A percentile compares a stretch with the other conserved stretches of the same genome.
phyloP scores from a whole-genome alignment of 1,140 invertebrate species.

The Drosophila neocordata region DNA sequence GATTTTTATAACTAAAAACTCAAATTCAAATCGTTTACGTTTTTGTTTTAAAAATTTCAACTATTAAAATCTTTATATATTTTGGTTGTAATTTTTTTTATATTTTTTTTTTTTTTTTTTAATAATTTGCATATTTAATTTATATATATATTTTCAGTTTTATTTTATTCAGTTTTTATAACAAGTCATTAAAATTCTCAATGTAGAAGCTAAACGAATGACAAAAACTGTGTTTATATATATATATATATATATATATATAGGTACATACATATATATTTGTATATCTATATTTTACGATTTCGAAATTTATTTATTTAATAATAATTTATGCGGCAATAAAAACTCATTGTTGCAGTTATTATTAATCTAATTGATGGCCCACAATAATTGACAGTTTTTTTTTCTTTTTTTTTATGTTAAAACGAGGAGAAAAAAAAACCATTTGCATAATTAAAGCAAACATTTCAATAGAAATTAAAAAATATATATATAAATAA shows the following conservation, averaged over 20 bases:
- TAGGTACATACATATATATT: no score
- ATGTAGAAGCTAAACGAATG: not conserved
- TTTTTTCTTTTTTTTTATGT: conserved; percentile 26
- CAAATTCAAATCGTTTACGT: no score
- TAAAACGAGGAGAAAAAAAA: conserved; percentile 11
- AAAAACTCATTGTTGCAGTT: conserved; percentile 51
- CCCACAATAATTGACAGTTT: conserved; percentile 33
- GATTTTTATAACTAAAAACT: no score
- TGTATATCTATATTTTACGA: conserved; percentile 7
- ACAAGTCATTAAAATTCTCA: conserved; percentile 10
- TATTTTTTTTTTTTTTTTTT: not conserved
- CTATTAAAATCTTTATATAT: no score
- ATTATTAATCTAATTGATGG: conserved; percentile 62
- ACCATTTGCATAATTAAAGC: conserved; percentile 52
- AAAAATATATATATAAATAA: conserved; percentile 1
- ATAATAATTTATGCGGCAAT: conserved; percentile 63
- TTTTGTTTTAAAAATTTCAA: no score
- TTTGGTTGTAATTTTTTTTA: no score
- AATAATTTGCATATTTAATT: conserved; percentile 4
- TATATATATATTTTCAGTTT: not conserved
- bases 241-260: no score
- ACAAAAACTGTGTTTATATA: not conserved
- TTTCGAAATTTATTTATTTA: conserved; percentile 52
- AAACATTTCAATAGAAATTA: conserved; percentile 39
- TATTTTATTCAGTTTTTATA: conserved; percentile 4